These are phyloP conservation scores for Tyto alba DNA, from an alignment of 2,113 vertebrate species.

Conservation along the genomic window DNA sequence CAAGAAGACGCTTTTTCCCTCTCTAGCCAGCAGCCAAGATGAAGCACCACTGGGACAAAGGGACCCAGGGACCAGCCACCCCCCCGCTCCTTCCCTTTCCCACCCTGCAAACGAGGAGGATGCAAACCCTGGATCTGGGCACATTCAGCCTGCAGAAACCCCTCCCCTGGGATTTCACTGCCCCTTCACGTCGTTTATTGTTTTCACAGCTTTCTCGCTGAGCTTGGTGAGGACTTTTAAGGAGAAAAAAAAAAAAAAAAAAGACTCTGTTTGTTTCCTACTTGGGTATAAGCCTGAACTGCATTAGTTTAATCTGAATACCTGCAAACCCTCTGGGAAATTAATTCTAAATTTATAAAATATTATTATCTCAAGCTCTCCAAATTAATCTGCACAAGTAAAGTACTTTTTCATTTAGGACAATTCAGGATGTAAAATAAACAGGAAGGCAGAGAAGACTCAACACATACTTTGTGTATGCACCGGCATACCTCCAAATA, in stretches of 20 bases:
- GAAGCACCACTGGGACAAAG: background rate
- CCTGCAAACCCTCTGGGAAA: background rate
- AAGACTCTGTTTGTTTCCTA: background rate
- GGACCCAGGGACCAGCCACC: background rate
- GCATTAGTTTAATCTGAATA: background rate
- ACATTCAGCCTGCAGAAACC: background rate
- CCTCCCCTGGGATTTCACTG: background rate
- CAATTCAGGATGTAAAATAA: background rate
- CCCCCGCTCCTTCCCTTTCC: background rate
- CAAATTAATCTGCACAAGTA: background rate
- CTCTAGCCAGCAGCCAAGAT: background rate
- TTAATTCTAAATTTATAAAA: background rate
- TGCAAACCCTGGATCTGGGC: background rate
- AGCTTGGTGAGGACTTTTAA: background rate
- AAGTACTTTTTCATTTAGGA: background rate
- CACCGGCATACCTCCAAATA: accelerated
- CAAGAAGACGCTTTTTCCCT: background rate
- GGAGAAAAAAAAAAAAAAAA: background rate
- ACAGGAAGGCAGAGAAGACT: background rate
- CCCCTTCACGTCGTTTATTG: accelerated
- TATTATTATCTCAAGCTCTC: background rate
- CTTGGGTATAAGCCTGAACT: background rate
- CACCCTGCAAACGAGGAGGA: background rate
- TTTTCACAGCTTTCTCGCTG: background rate
- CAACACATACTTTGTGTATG: accelerated